A percentile compares a stretch with the other conserved stretches of the same genome.
These are phyloP conservation scores for Chloromyia formosa DNA, from an alignment of 2,888 invertebrate species.

Conservation along the genomic window DNA sequence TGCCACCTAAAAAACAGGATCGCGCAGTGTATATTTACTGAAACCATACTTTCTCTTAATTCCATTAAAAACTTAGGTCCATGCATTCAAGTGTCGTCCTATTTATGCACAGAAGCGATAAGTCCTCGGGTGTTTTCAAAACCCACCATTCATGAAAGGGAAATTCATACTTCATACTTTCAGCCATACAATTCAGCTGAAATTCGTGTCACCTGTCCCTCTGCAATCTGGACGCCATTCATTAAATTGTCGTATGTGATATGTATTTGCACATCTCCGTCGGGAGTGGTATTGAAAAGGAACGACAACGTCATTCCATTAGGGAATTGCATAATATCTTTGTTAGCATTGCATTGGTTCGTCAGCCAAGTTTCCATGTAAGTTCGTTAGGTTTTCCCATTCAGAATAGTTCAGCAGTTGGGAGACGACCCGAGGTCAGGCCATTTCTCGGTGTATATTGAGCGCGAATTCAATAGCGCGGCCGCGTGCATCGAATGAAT, in stretches of 20 bases:
- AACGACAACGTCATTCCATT: conserved; percentile 20
- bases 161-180: no score
- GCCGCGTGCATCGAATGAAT: conserved; percentile 30
- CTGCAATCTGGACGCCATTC: neutral
- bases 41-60: no score
- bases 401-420: neutral
- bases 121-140: no score
- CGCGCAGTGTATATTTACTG: no score
- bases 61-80: no score
- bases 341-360: conserved; percentile 15
- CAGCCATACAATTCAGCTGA: neutral
- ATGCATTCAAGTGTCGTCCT: no score
- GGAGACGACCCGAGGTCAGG: conserved; percentile 17
- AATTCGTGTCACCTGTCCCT: conserved; percentile 3
- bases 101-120: no score
- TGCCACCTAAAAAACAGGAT: no score
- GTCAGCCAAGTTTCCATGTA: neutral
- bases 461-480: neutral
- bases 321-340: conserved; percentile 27
- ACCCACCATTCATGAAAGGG: no score
- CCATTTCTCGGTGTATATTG: neutral
- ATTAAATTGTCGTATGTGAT: conserved; percentile 4
- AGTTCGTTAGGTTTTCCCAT: neutral
- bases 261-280: conserved; percentile 14
- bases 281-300: conserved; percentile 9